Conservation (phyloP, 2,888 invertebrate species). For the Bombylius major region DNA sequence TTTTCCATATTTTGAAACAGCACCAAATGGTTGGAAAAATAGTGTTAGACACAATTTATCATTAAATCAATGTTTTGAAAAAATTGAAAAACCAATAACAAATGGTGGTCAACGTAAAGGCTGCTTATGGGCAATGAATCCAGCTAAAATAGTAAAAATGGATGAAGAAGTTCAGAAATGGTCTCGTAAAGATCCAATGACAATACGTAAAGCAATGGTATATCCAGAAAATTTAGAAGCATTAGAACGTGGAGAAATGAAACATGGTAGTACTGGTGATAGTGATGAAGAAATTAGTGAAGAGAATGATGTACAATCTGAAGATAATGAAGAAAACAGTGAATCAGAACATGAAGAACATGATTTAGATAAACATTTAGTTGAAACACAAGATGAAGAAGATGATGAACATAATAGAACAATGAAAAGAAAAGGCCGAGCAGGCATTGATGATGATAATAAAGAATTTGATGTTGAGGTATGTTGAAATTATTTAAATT, state of each 20-base stretch:
- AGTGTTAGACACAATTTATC: constrained; percentile 95
- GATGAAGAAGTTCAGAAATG: constrained; percentile 97
- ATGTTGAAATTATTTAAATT: not conserved
- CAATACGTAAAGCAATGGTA: constrained; percentile 87
- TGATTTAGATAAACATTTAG: constrained; percentile 40
- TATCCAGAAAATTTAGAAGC: constrained; percentile 79
- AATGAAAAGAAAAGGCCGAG: not conserved
- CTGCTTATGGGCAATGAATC: constrained; percentile 95
- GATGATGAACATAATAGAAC: constrained; percentile 23
- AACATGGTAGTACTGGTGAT: constrained; percentile 53
- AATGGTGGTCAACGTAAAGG: constrained; percentile 75
- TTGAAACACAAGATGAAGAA: constrained; percentile 34
- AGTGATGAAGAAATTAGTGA: constrained; percentile 54
- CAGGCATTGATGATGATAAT: constrained; percentile 26
- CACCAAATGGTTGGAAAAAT: constrained; percentile 98
- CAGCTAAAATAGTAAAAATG: constrained; percentile 89
- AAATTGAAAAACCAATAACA: constrained; percentile 87
- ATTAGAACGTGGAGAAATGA: constrained; percentile 78
- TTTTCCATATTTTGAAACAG: constrained; percentile 97
- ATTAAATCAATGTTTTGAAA: constrained; percentile 95
- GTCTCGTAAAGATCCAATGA: constrained; percentile 88
- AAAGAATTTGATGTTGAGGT: constrained; percentile 50
- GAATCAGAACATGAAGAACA: constrained; percentile 46
- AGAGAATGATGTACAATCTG: constrained; percentile 32
- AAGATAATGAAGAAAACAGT: constrained; percentile 36